These are phyloP conservation scores for Prietella phreatophila DNA, from an alignment of 2,113 vertebrate genomes.

Conservation along the genomic window DNA sequence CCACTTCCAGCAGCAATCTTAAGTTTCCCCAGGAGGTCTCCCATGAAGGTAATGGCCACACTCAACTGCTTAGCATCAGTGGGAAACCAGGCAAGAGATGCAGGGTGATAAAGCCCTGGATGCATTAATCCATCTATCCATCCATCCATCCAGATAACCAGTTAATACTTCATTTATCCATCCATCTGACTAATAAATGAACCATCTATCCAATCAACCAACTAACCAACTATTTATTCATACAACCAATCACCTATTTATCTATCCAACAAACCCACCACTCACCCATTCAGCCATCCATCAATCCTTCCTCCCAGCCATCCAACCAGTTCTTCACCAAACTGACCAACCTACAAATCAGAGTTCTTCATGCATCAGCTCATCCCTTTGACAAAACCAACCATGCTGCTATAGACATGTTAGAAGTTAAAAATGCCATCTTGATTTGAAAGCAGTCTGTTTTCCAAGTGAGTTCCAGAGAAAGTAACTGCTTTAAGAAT, in stretches of 20 bases:
- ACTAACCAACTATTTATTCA: not conserved
- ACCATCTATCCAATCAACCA: not conserved
- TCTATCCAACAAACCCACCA: not conserved
- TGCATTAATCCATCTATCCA: not conserved
- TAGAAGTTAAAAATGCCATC: not conserved
- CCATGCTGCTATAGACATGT: not conserved
- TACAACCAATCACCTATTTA: not conserved
- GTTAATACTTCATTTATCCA: too few relatives aligned
- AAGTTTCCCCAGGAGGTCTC: too few relatives aligned
- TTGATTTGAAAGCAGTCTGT: not conserved
- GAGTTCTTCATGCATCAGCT: not conserved
- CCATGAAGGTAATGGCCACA: too few relatives aligned
- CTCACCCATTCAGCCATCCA: too few relatives aligned
- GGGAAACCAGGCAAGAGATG: too few relatives aligned
- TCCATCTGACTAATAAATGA: too few relatives aligned
- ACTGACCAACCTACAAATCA: not conserved
- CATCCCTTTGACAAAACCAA: not conserved
- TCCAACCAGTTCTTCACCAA: not conserved
- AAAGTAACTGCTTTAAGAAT: slow-evolving; percentile 6
- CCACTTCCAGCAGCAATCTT: too few relatives aligned
- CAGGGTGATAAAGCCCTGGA: too few relatives aligned
- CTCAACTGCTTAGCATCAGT: too few relatives aligned
- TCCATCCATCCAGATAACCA: not conserved
- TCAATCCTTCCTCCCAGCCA: not conserved
- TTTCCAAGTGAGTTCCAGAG: not conserved